A percentile compares a stretch with the other conserved stretches of the same genome.
Conservation (phyloP, 2,888 invertebrate species). For the Andrena bucephala region DNA sequence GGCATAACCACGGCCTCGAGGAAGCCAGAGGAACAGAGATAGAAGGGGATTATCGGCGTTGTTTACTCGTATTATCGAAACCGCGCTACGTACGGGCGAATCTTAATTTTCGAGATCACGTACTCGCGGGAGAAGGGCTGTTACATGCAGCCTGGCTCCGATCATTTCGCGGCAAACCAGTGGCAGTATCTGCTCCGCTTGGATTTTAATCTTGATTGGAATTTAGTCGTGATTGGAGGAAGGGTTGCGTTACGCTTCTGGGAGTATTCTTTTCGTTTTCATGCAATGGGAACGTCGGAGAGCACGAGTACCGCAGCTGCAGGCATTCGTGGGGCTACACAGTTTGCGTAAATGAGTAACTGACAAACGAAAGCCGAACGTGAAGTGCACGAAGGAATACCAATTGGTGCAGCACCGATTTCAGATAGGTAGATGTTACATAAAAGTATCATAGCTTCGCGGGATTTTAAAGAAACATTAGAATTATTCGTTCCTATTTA, state of each 20-base stretch:
- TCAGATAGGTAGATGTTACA: too few relatives aligned
- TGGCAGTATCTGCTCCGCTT: constrained; percentile 11
- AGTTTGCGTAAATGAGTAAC: too few relatives aligned
- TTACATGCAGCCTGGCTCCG: constrained; percentile 7
- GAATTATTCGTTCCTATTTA: too few relatives aligned
- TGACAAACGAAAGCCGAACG: too few relatives aligned
- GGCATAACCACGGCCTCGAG: background rate
- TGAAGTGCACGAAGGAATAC: too few relatives aligned
- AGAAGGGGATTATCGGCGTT: constrained; percentile 37
- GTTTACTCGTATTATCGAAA: constrained; percentile 36
- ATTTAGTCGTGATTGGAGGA: background rate
- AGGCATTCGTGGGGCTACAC: too few relatives aligned
- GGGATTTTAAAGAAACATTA: too few relatives aligned
- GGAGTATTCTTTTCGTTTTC: too few relatives aligned
- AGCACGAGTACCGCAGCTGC: too few relatives aligned
- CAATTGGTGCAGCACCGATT: too few relatives aligned
- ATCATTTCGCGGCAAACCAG: background rate
- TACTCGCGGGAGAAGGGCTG: constrained; percentile 10
- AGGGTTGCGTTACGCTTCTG: constrained; percentile 1
- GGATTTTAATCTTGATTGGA: constrained; percentile 15
- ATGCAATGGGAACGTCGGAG: too few relatives aligned
- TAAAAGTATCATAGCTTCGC: too few relatives aligned
- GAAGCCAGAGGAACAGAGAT: background rate
- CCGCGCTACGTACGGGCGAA: constrained; percentile 32
- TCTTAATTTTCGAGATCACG: constrained; percentile 29